These are phyloP conservation scores for Lethenteron reissneri DNA, from an alignment of 2,113 vertebrate species.

Conservation along the genomic window DNA sequence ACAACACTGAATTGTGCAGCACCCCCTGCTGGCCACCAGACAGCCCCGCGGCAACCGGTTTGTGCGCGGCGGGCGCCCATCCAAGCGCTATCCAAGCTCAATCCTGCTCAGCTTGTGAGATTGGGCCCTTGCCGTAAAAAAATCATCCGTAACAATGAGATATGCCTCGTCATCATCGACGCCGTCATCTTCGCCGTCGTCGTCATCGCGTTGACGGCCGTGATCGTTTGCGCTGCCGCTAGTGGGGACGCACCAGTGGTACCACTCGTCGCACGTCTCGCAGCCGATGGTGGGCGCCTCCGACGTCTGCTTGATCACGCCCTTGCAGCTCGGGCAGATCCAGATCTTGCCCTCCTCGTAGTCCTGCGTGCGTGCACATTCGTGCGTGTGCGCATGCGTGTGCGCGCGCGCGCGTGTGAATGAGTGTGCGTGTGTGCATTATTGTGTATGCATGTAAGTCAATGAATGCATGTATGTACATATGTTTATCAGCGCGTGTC, in stretches of 20 bases:
- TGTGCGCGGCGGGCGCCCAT: too few species aligned
- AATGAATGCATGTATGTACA: not conserved
- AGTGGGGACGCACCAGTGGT: not conserved
- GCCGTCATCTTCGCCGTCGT: too few species aligned
- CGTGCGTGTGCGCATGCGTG: not conserved
- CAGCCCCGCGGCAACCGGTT: too few species aligned
- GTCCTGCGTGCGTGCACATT: not conserved
- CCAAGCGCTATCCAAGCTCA: too few species aligned
- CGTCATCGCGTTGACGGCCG: too few species aligned
- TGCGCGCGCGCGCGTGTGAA: not conserved
- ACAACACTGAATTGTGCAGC: too few species aligned
- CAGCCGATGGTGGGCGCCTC: slow-evolving; percentile 4
- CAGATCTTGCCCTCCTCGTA: slow-evolving; percentile 6
- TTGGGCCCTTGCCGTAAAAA: too few species aligned
- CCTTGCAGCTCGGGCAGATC: slow-evolving; percentile 4
- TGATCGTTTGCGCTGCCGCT: too few species aligned
- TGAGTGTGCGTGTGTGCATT: not conserved
- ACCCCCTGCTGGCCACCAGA: too few species aligned
- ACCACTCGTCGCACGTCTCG: not conserved
- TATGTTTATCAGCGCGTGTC: not conserved
- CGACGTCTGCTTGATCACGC: not conserved
- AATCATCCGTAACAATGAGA: too few species aligned
- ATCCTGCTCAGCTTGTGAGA: too few species aligned
- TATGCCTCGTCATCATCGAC: too few species aligned
- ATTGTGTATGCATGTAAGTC: not conserved